phyloP scores from a whole-genome alignment of 2,797 vertebrate species.

The Pseudopleuronectes americanus region DNA sequence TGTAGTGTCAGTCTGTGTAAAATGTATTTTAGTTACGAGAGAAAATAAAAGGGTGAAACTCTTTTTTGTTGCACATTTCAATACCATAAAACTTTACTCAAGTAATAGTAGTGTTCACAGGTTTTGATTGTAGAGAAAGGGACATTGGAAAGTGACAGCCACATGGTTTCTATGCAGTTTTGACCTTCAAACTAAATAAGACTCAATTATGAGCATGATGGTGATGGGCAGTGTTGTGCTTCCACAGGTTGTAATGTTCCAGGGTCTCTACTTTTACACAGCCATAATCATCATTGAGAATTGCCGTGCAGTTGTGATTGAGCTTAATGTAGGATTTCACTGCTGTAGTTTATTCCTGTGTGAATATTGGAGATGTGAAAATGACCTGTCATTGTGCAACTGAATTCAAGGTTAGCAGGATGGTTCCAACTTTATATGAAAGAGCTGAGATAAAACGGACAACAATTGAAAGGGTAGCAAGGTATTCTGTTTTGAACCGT shows the following conservation, averaged over 20 bases:
- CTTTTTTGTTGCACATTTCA: too few species aligned
- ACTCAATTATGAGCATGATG: not conserved
- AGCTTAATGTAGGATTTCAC: not conserved
- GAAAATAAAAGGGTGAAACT: too few species aligned
- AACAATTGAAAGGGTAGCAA: not conserved
- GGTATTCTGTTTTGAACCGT: slow-evolving; percentile 14
- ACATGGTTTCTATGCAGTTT: too few species aligned
- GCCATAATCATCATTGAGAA: not conserved
- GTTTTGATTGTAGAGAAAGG: too few species aligned
- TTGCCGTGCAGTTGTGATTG: not conserved
- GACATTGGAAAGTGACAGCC: too few species aligned
- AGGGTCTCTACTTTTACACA: not conserved
- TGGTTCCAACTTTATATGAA: not conserved
- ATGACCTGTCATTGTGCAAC: not conserved
- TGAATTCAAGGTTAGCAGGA: not conserved
- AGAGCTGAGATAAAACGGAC: not conserved
- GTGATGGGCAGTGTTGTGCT: not conserved
- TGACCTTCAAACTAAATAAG: too few species aligned
- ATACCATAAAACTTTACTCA: too few species aligned
- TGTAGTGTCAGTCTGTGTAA: too few species aligned
- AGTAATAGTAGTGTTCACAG: too few species aligned
- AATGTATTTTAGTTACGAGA: too few species aligned
- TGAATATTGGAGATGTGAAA: slow-evolving; percentile 2
- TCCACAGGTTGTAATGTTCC: not conserved
- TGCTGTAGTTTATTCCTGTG: not conserved